Conservation (phyloP, 2,113 vertebrate species). For the Varanus komodoensis region DNA sequence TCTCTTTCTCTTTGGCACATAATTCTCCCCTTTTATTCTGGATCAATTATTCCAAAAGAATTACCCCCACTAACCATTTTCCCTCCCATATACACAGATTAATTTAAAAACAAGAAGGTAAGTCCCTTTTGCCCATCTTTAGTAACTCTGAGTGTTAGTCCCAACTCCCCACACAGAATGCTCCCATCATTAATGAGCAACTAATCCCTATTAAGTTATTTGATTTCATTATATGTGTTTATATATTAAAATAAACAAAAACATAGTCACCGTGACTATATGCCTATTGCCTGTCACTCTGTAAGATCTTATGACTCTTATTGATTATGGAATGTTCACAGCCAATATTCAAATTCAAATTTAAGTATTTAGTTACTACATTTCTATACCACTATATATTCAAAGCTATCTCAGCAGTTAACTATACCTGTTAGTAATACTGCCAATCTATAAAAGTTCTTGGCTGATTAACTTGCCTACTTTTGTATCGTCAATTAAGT, state of each 20-base stretch:
- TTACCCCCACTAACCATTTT: no score
- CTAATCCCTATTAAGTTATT: not conserved
- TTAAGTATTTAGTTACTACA: no score
- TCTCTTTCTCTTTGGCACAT: not conserved
- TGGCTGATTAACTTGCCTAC: not conserved
- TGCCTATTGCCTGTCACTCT: not conserved
- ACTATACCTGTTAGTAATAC: not conserved
- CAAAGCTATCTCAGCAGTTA: no score
- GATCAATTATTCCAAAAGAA: not conserved
- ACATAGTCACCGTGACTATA: not conserved
- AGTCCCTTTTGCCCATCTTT: not conserved
- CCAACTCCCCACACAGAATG: not conserved
- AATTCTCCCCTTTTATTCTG: not conserved
- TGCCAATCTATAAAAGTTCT: not conserved
- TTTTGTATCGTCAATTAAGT: not conserved
- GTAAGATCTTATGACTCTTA: not conserved
- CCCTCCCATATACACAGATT: not conserved
- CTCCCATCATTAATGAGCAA: not conserved
- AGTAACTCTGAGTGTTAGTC: not conserved
- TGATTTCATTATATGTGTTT: not conserved
- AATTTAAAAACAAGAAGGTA: not conserved
- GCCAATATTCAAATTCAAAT: not conserved
- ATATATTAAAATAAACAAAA: not conserved
- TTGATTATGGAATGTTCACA: not conserved
- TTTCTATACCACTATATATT: no score